Percentiles rank a stretch among this genome's conserved stretches.
Evolutionary conservation across 2,888 invertebrate genomes (phyloP).

Genomic region (Laspeyria flexula): DNA sequence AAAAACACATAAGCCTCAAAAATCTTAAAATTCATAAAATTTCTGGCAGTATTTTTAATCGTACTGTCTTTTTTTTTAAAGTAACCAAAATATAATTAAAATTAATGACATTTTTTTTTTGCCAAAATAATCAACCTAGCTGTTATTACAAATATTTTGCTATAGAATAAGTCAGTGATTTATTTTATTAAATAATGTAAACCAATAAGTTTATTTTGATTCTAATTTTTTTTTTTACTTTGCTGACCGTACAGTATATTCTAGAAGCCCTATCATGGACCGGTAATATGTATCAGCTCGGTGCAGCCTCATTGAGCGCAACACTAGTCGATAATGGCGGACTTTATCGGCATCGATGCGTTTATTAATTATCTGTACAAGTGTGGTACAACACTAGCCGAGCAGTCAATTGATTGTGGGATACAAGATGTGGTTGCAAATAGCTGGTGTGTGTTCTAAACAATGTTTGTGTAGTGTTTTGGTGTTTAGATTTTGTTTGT

Average conservation of each 20-base stretch:
- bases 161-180: too few species aligned
- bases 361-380: constrained; percentile 39
- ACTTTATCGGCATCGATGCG: constrained; percentile 30
- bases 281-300: constrained; percentile 62
- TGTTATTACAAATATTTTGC: too few species aligned
- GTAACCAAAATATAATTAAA: too few species aligned
- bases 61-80: too few species aligned
- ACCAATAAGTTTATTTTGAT: background rate
- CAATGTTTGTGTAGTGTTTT: background rate
- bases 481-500: background rate
- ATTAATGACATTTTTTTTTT: too few species aligned
- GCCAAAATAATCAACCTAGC: too few species aligned
- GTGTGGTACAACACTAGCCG: constrained; percentile 25
- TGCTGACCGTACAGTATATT: constrained; percentile 45
- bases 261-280: constrained; percentile 54
- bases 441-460: background rate
- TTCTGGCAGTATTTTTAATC: too few species aligned
- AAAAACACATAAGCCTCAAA: too few species aligned
- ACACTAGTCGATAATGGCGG: constrained; percentile 44
- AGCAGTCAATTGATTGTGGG: constrained; percentile 23
- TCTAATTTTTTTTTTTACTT: background rate
- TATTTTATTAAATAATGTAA: too few species aligned
- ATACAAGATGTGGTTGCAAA: constrained; percentile 27
- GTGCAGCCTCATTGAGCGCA: constrained; percentile 49
- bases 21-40: too few species aligned